phyloP scores from a whole-genome alignment of 2,113 vertebrate genomes.

The Morone chrysops region DNA sequence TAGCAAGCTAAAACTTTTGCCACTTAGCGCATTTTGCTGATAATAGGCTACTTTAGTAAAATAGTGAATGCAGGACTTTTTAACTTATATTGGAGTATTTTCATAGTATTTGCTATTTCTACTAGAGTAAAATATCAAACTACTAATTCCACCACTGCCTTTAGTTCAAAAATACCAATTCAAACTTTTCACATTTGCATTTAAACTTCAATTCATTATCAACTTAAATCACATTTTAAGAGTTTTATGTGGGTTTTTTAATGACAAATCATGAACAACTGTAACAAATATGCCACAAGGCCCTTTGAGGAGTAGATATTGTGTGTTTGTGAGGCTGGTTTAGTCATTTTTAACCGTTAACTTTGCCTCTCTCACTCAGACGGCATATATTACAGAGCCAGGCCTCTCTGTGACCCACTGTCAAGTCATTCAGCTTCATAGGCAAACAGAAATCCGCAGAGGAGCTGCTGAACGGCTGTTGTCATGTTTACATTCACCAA shows the following conservation, averaged over 20 bases:
- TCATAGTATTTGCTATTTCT: not conserved
- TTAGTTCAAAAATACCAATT: not conserved
- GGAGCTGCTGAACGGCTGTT: slow-evolving; percentile 69
- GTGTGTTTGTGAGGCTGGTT: not conserved
- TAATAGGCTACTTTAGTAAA: no score
- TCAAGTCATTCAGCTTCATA: slow-evolving; percentile 57
- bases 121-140: not conserved
- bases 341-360: not conserved
- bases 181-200: not conserved
- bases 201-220: not conserved
- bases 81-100: no score
- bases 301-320: no score
- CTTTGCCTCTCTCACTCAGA: slow-evolving; percentile 5
- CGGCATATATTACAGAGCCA: not conserved
- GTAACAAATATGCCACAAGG: no score
- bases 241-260: not conserved
- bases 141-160: not conserved
- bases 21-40: not conserved
- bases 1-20: not conserved
- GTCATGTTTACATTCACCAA: slow-evolving; percentile 76
- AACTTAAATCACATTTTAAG: not conserved
- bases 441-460: slow-evolving; percentile 72
- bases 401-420: slow-evolving; percentile 23
- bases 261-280: not conserved
- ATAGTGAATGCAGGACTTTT: no score